Evolutionary conservation across 2,797 vertebrate genomes (phyloP).

Genomic region (Hypotaenidia philippensis): DNA sequence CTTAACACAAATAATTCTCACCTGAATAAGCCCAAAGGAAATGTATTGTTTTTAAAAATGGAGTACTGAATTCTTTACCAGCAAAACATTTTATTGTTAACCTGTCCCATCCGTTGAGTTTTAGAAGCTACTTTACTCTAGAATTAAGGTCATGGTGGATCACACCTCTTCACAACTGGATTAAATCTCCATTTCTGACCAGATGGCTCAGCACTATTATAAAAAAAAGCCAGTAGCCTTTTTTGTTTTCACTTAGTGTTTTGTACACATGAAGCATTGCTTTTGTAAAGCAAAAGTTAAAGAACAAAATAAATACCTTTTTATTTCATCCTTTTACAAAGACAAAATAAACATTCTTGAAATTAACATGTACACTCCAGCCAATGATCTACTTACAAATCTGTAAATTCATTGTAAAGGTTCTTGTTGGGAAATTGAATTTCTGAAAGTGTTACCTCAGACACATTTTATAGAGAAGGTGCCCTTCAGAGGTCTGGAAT

Average conservation of each 20-base stretch:
- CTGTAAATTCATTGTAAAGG: not conserved
- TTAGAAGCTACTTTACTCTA: not conserved
- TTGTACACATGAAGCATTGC: not conserved
- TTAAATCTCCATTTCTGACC: constrained; percentile 3
- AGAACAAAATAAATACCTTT: not conserved
- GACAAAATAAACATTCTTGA: not conserved
- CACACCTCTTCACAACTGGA: not conserved
- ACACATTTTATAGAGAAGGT: not conserved
- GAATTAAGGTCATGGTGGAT: not conserved
- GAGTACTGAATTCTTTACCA: not conserved
- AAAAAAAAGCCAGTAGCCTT: accelerated
- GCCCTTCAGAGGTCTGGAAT: not conserved
- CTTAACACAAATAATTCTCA: accelerated
- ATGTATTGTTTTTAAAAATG: not conserved
- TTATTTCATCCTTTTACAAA: not conserved
- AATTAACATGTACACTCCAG: not conserved
- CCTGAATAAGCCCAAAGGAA: not conserved
- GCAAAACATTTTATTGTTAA: not conserved
- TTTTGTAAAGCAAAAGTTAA: constrained; percentile 4
- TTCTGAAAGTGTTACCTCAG: not conserved
- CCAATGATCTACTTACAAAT: not conserved
- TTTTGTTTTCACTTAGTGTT: not conserved
- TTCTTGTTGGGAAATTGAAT: not conserved
- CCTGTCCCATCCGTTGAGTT: not conserved
- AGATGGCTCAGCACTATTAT: not conserved